Evolutionary conservation across 2,888 invertebrate genomes (phyloP).

Genomic region (Shargacucullia verbasci): DNA sequence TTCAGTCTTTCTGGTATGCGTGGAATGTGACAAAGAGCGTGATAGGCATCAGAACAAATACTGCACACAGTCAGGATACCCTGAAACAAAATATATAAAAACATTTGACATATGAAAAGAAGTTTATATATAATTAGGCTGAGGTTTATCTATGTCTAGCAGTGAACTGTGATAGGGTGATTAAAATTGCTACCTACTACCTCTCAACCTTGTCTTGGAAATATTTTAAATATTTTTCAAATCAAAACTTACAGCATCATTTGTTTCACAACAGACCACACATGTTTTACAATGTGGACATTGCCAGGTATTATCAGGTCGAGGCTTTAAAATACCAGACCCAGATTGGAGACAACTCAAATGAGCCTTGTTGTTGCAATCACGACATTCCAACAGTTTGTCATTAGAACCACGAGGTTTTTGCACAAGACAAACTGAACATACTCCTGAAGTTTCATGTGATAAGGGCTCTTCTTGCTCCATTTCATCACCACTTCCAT

Average conservation of each 20-base stretch:
- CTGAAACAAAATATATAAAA: slow-evolving; percentile 75
- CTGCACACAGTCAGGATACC: slow-evolving; percentile 93
- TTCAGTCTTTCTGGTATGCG: slow-evolving; percentile 89
- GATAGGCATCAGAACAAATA: slow-evolving; percentile 95
- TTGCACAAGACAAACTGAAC: slow-evolving; percentile 90
- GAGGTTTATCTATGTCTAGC: too few relatives aligned
- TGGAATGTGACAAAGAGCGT: slow-evolving; percentile 94
- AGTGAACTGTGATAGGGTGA: too few relatives aligned
- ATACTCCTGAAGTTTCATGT: slow-evolving; percentile 88
- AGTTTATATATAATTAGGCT: too few relatives aligned
- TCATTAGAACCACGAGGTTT: slow-evolving; percentile 90
- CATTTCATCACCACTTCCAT: slow-evolving; percentile 83
- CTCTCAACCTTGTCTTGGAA: too few relatives aligned
- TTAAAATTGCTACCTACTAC: too few relatives aligned
- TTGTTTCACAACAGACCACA: slow-evolving; percentile 93
- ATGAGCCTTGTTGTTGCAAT: slow-evolving; percentile 93
- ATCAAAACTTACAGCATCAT: slow-evolving; percentile 91
- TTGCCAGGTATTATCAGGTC: slow-evolving; percentile 93
- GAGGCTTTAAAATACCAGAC: slow-evolving; percentile 90
- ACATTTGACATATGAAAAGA: too few relatives aligned
- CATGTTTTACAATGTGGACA: slow-evolving; percentile 97
- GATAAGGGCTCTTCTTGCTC: slow-evolving; percentile 79
- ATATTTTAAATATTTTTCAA: too few relatives aligned
- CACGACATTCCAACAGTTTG: slow-evolving; percentile 91
- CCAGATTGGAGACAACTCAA: slow-evolving; percentile 91